Evolutionary conservation across 1,140 invertebrate species (phyloP).

Genomic region (Caerostris darwini): DNA sequence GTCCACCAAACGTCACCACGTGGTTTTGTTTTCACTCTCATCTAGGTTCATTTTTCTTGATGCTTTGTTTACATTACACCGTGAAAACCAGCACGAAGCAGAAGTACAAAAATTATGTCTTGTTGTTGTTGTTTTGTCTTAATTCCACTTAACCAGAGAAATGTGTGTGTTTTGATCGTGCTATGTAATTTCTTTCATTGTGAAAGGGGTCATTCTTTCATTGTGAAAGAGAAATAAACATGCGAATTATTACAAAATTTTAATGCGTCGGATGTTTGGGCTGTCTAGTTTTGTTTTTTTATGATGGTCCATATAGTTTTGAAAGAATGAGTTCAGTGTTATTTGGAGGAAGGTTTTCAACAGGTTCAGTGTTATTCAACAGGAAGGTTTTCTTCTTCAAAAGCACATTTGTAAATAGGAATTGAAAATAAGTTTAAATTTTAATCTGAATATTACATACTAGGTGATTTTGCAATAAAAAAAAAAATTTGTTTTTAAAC

Average conservation of each 20-base stretch:
- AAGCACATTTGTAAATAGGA: too few relatives aligned
- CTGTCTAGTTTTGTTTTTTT: background rate
- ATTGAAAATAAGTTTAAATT: too few relatives aligned
- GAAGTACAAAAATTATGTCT: background rate
- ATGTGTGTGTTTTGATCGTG: background rate
- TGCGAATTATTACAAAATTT: conserved; percentile 5
- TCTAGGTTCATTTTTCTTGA: background rate
- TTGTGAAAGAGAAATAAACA: background rate
- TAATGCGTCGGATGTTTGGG: background rate
- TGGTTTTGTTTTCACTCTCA: conserved; percentile 24
- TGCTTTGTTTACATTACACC: conserved; percentile 34
- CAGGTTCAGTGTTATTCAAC: too few relatives aligned
- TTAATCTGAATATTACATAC: too few relatives aligned
- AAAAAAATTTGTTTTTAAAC: too few relatives aligned
- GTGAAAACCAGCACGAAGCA: background rate
- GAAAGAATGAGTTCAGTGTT: too few relatives aligned
- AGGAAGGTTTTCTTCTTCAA: too few relatives aligned
- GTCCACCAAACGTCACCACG: conserved; percentile 28
- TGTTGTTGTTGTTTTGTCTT: background rate
- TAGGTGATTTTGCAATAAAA: too few relatives aligned
- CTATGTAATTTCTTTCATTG: conserved; percentile 10
- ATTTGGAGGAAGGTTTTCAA: too few relatives aligned
- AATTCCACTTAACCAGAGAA: background rate
- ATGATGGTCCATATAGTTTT: too few relatives aligned
- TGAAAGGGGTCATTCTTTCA: background rate